Conservation (phyloP, 1,140 invertebrate species). For the Macrocentrus cingulum region DNA sequence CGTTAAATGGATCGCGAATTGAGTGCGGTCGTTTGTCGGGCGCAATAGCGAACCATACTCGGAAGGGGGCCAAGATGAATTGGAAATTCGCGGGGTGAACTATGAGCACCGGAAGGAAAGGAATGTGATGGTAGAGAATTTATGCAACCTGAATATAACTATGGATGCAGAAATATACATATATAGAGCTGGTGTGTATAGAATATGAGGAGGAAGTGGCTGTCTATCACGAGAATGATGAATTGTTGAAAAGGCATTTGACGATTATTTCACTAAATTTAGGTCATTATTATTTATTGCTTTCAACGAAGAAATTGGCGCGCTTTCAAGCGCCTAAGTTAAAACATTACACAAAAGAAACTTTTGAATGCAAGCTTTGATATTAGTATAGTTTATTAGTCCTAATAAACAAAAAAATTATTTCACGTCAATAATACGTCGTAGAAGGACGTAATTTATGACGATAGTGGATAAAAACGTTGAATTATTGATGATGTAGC, state of each 20-base stretch:
- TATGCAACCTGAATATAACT: constrained; percentile 14
- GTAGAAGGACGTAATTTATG: too few species aligned
- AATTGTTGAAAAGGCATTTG: not conserved
- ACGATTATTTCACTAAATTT: too few species aligned
- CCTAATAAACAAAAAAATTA: too few species aligned
- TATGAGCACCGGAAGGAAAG: constrained; percentile 18
- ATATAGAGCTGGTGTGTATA: not conserved
- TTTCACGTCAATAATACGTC: too few species aligned
- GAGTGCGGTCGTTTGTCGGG: constrained; percentile 11
- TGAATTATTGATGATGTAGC: too few species aligned
- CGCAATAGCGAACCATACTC: not conserved
- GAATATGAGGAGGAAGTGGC: not conserved
- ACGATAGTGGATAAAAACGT: too few species aligned
- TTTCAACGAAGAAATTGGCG: too few species aligned
- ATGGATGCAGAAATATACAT: not conserved
- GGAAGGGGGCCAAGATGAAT: constrained; percentile 10
- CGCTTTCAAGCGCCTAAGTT: too few species aligned
- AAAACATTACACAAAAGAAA: too few species aligned
- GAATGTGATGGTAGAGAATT: constrained; percentile 14
- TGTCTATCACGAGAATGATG: not conserved
- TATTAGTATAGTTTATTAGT: too few species aligned
- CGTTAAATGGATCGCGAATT: constrained; percentile 6
- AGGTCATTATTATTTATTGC: too few species aligned
- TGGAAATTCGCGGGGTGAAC: constrained; percentile 1
- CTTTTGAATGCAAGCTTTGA: too few species aligned